A percentile compares a stretch with the other conserved stretches of the same genome.
Conservation (phyloP, 1,140 invertebrate species). For the Teleogryllus occipitalis region DNA sequence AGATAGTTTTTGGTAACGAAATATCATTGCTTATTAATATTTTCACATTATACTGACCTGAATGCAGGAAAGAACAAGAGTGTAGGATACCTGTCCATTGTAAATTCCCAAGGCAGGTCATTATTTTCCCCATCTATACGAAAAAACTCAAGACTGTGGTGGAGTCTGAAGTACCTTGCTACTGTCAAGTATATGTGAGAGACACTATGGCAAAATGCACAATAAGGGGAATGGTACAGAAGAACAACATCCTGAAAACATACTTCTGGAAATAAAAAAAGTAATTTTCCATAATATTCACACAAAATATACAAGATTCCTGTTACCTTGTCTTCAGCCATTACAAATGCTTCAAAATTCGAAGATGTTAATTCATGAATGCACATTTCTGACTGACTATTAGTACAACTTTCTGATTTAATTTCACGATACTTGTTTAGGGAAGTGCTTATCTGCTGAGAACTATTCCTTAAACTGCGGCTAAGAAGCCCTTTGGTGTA, state of each 20-base stretch:
- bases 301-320: background rate
- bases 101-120: constrained; percentile 74
- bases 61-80: constrained; percentile 62
- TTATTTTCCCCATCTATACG: constrained; percentile 71
- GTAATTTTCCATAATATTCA: background rate
- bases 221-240: constrained; percentile 59
- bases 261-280: constrained; percentile 12
- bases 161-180: constrained; percentile 49
- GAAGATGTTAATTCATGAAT: constrained; percentile 48
- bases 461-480: constrained; percentile 28
- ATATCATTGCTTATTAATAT: background rate
- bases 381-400: constrained; percentile 32
- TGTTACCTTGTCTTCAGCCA: constrained; percentile 29
- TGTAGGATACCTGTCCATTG: constrained; percentile 61
- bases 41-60: constrained; percentile 33
- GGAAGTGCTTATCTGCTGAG: no score
- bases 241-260: constrained; percentile 57
- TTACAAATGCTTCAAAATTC: constrained; percentile 33
- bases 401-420: background rate
- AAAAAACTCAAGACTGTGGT: constrained; percentile 49
- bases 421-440: constrained; percentile 12
- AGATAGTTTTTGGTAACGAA: background rate
- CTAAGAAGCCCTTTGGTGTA: constrained; percentile 32
- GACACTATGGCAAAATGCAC: constrained; percentile 61
- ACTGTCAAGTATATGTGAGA: constrained; percentile 54